Base-by-base conservation (phyloP, 2,888 invertebrate species). In the Dasysyrphus albostriatus region DNA sequence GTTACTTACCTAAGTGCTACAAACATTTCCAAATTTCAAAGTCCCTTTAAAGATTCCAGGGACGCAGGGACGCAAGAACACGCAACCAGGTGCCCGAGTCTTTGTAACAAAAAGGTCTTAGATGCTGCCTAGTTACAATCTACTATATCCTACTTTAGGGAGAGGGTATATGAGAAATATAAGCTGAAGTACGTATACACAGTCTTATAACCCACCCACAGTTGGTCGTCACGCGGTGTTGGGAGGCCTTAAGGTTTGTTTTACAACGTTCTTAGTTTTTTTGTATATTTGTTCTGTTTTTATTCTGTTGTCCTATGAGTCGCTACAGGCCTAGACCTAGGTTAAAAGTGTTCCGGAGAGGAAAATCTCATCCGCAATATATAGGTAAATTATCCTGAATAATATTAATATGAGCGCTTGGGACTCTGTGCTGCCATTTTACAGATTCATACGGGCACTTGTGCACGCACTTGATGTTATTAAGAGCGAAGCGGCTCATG, bases 391-490 rank as follows among this genome's bases (percentile, higher is more conserved):
- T 87, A 75, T 82, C 85, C 65, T 87, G 82, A 74, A 82, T 74
- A 87, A 82, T 70, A 54, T 70, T 39, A 78, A 69, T 12, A 54
- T 54, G 54, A 29, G 51, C 39, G 69, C 54, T 32, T 34, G 19
- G 34, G 34, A 74, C 69, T n/a, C n/a, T 78, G 54, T 80, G 84
- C 37, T 81, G 85, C 72, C 81, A 61, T 81, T 88, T 88, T 67
- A 79, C 75, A 75, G 83, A 88, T 76, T 88, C 79, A 83, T 79
- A 83, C 67, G 70, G 87, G 87, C 83, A 88, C 83, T 88, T 88
- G 87, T 83, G 87, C 87, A 88, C 87, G 87, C 87, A 88, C 85
- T 87, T 82, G 82, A 87, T 87, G 85, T 87, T 87, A 87, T 87
- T 87, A 87, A 87, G 78, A 87, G 85, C 82, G 82, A 70, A 78